A percentile compares a stretch with the other conserved stretches of the same genome.
phyloP scores from a whole-genome alignment of 1,140 invertebrate genomes.

The Dufourea novaeangliae region DNA sequence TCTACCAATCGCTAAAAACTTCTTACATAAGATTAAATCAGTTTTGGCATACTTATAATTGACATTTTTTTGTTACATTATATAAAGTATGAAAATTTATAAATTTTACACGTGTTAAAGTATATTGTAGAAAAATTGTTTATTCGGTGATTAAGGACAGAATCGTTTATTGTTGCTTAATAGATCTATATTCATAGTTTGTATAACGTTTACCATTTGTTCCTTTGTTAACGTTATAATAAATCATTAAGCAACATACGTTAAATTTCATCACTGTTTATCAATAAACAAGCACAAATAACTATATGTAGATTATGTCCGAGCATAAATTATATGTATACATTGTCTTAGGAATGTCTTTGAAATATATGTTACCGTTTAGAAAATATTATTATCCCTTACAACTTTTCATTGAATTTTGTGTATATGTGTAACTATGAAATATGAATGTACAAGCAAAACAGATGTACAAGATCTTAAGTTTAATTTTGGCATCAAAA shows the following conservation, averaged over 20 bases:
- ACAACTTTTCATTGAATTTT: not conserved
- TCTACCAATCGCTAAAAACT: not conserved
- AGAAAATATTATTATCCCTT: not conserved
- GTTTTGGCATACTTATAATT: constrained; percentile 14
- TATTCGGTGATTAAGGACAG: not conserved
- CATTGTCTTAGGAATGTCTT: constrained; percentile 23
- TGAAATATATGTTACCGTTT: not conserved
- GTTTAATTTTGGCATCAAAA: constrained; percentile 14
- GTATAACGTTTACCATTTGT: not conserved
- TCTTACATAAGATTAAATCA: not conserved
- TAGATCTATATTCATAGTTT: not conserved
- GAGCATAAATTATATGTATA: not conserved
- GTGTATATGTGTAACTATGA: not conserved
- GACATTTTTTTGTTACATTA: constrained; percentile 15
- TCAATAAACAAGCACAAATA: not conserved
- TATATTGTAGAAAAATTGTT: not conserved
- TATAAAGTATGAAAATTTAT: not conserved
- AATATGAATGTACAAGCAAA: not conserved
- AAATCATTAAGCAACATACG: not conserved
- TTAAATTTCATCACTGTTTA: not conserved
- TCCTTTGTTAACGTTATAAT: not conserved
- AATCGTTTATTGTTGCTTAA: not conserved
- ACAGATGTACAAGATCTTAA: not conserved
- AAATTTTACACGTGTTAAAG: not conserved
- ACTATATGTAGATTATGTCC: not conserved